Conservation (phyloP, 2,797 vertebrate species). For the Dipus sagitta region DNA sequence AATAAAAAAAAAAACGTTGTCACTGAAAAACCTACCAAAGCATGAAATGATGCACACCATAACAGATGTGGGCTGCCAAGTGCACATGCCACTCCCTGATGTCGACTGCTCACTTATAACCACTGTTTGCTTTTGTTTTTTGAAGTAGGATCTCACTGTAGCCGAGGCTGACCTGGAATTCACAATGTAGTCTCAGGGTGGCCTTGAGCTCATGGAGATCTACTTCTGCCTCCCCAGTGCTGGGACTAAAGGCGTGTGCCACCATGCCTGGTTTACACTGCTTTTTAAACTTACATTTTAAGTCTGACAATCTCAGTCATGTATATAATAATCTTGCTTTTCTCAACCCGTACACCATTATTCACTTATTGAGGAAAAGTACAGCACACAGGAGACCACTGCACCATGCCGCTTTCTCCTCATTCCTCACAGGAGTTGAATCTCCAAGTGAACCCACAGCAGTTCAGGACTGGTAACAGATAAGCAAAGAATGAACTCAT, state of each 20-base stretch:
- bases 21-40: slow-evolving; percentile 33
- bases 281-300: background rate
- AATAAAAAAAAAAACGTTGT: background rate
- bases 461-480: slow-evolving; percentile 34
- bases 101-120: background rate
- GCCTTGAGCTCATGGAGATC: too few relatives aligned
- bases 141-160: too few relatives aligned
- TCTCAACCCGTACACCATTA: slow-evolving; percentile 50
- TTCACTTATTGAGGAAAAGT: slow-evolving; percentile 51
- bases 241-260: too few relatives aligned
- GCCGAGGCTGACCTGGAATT: too few relatives aligned
- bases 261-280: background rate
- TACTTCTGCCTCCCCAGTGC: too few relatives aligned
- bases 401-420: background rate
- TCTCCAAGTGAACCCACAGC: slow-evolving; percentile 47
- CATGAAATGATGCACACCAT: background rate
- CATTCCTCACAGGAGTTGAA: background rate
- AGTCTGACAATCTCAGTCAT: too few relatives aligned
- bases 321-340: background rate
- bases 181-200: too few relatives aligned
- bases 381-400: slow-evolving; percentile 26
- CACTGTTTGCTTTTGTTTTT: background rate
- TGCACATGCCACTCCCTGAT: background rate
- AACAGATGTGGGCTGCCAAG: background rate
- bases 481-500: slow-evolving; percentile 48